Base-by-base conservation (phyloP, 1,140 invertebrate genomes). In the Danaus plexippus region DNA sequence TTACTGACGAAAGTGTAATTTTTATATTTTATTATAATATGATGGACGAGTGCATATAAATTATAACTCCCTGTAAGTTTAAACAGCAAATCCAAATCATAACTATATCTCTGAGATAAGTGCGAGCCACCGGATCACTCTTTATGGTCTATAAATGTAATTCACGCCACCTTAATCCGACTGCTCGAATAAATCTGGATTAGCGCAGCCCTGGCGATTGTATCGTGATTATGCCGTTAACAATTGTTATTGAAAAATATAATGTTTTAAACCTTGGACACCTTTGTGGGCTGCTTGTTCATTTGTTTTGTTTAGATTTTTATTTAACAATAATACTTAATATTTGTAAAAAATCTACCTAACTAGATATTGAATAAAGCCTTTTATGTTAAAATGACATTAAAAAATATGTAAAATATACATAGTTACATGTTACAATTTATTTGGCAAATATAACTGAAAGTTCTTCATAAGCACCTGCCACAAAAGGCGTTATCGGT, bases 91-190 rank as follows among this genome's bases (percentile, higher is more conserved):
- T 72, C 67, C 75, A 78, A 72, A 74, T 80, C 78, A 79, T 82
- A 82, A 80, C 73, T 82, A 85, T 73, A 81, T 74, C 72, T 72
- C 73, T 64, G 62, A 55, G 59, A 67, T 73, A 71, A 77, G 71
- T 72, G 67, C 78, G 71, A 73, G 81, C 78, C 80, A 83, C 79
- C 75, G 80, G 83, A 86, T 85, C 80, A 83, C 74, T 82, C 81
- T 86, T 86, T 86, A 86, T 80, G 80, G 80, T 78, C 80, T 86
- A 84, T 86, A 86, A 86, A 86, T 71, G 80, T 84, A 85, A 86
- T 83, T 83, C 81, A 81, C 83, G 83, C 83, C 77, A 75, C 83
- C 80, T 86, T 85, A 86, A 85, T 85, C 83, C 80, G 73, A 67
- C 78, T 74, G 77, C 67, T 67, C 72, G 57, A 66, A 85, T 86